Base-by-base conservation (phyloP, 2,888 invertebrate genomes). In the Acrobasis repandana region DNA sequence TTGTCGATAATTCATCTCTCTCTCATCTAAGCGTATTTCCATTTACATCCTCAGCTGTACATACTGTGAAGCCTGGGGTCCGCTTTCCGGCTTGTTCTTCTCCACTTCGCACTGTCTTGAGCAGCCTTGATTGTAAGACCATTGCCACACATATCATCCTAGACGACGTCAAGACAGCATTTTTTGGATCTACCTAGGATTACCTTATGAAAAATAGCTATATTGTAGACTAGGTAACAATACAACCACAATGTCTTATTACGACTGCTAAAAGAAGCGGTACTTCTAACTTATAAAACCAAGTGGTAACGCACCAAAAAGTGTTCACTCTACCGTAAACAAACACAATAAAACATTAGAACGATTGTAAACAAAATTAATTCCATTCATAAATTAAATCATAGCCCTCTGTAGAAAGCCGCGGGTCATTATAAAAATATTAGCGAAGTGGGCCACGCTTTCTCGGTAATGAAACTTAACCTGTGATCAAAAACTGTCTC, bases 371-470 rank as follows among this genome's bases (percentile, higher is more conserved):
- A 54, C 38, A 16, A 38, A n/a, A 16, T 54, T 15, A 54, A 54
- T 54, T 54, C 38, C 54, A 54, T 54, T 54, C 54, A 54, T 38
- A 54, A 54, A 54, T 38, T 54, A 54, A 54, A 54, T 54, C 54
- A 43, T 54, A 54, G 54, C 54, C 54, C 54, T 54, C 20, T n/a
- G n/a, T 52, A 43, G 54, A 54, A 54, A 54, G 54, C 20, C 54
- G 54, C n/a, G 6, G 38, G 52, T 52, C 50, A 59, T 60, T 60
- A 60, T 51, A 52, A 52, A 60, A 60, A 46, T 60, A 60, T 52
- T 60, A 51, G 60, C 60, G 11, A 49, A 16, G 51, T 52, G 51
- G 60, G 52, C 28, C 60, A 60, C 52, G 28, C 60, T 60, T 52
- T 60, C 60, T 46, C 46, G 33, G 28, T 47, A 58, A 58, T 58